Evolutionary conservation across 1,140 invertebrate genomes (phyloP).

Genomic region (Drosophila punjabiensis): DNA sequence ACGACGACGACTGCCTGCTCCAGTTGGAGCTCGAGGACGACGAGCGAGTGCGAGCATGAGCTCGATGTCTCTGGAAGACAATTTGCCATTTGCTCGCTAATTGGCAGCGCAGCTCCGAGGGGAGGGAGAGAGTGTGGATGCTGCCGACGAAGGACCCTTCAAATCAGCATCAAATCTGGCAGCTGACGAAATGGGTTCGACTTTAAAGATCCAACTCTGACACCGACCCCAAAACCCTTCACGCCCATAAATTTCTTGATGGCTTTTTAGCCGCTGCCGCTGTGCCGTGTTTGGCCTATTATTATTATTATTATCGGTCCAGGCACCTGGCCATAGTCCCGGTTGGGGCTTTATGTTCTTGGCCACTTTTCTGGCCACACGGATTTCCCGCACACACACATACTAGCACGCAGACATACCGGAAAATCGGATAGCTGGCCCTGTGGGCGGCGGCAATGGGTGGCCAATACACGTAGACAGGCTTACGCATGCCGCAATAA

Average conservation of each 20-base stretch:
- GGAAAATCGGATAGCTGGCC: constrained; percentile 3
- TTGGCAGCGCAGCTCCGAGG: constrained; percentile 53
- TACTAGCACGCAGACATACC: constrained; percentile 4
- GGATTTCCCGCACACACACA: constrained; percentile 43
- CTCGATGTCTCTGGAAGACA: constrained; percentile 42
- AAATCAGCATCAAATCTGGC: constrained; percentile 45
- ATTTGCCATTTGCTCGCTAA: constrained; percentile 61
- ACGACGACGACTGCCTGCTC: constrained; percentile 18
- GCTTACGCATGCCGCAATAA: constrained; percentile 83
- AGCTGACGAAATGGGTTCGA: constrained; percentile 33
- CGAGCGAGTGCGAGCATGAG: constrained; percentile 11
- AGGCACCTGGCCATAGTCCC: constrained; percentile 56
- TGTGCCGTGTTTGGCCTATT: constrained; percentile 47
- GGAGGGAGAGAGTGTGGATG: not conserved
- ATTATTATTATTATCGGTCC: constrained; percentile 59
- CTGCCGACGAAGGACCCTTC: constrained; percentile 15
- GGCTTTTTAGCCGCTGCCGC: constrained; percentile 45
- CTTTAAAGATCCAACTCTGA: constrained; percentile 30
- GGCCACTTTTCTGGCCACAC: constrained; percentile 67
- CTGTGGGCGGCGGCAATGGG: constrained; percentile 8
- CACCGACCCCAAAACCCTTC: not conserved
- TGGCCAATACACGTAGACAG: constrained; percentile 50
- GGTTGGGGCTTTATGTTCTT: constrained; percentile 53
- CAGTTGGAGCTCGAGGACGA: constrained; percentile 16
- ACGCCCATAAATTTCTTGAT: constrained; percentile 57